A percentile compares a stretch with the other conserved stretches of the same genome.
phyloP scores from a whole-genome alignment of 2,113 vertebrate species.

The Colistium nudipinnis region DNA sequence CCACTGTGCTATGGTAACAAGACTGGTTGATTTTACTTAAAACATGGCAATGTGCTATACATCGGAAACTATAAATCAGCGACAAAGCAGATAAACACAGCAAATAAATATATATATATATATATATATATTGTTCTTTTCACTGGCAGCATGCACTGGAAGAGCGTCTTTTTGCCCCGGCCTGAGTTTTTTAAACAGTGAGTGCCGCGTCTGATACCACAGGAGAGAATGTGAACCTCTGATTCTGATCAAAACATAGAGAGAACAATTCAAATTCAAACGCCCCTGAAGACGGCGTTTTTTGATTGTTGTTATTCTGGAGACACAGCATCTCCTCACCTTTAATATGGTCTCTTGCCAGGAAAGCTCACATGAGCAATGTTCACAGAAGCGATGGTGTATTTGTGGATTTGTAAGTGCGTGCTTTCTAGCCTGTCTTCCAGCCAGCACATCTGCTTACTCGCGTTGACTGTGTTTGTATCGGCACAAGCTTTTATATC shows the following conservation, averaged over 20 bases:
- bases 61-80: slow-evolving; percentile 33
- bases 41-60: slow-evolving; percentile 22
- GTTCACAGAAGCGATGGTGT: slow-evolving; percentile 15
- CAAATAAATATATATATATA: slow-evolving; percentile 45
- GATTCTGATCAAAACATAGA: slow-evolving; percentile 50
- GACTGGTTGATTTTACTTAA: slow-evolving; percentile 64
- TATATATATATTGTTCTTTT: not conserved
- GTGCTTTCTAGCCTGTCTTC: slow-evolving; percentile 34
- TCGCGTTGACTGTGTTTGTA: slow-evolving; percentile 48
- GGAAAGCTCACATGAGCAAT: slow-evolving; percentile 43
- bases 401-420: slow-evolving; percentile 18
- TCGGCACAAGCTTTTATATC: slow-evolving; percentile 12
- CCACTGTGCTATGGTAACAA: slow-evolving; percentile 72
- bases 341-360: slow-evolving; percentile 34
- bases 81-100: slow-evolving; percentile 58
- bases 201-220: slow-evolving; percentile 45
- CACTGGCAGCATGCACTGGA: slow-evolving; percentile 6
- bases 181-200: slow-evolving; percentile 42
- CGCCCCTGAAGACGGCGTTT: slow-evolving; percentile 44
- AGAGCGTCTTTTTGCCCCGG: slow-evolving; percentile 37
- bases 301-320: slow-evolving; percentile 49
- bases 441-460: slow-evolving; percentile 56
- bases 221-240: slow-evolving; percentile 51
- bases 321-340: slow-evolving; percentile 41
- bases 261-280: slow-evolving; percentile 45